Conservation (phyloP, 1,140 invertebrate genomes). For the Meloidogyne exigua region DNA sequence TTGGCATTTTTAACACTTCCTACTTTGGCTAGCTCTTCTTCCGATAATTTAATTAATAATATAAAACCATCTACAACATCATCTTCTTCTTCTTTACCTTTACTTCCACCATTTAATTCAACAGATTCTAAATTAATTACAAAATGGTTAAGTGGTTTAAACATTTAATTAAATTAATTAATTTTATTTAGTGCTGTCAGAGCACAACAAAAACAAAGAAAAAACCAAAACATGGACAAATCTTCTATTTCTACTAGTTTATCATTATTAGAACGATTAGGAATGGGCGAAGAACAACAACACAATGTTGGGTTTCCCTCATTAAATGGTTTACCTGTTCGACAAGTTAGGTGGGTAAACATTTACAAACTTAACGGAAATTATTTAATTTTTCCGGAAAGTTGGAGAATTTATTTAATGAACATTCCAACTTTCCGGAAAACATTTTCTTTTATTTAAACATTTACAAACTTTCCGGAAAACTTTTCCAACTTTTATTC, state of each 20-base stretch:
- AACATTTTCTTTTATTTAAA: not conserved
- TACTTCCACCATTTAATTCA: not conserved
- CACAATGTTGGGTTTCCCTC: not conserved
- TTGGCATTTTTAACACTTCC: not conserved
- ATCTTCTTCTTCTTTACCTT: not conserved
- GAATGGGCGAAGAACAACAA: not conserved
- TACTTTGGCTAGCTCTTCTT: not conserved
- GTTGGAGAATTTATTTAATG: not conserved
- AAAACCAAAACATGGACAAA: not conserved
- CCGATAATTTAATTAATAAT: constrained; percentile 3
- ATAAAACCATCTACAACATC: not conserved
- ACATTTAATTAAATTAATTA: not conserved
- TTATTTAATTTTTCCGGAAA: not conserved
- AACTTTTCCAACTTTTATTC: too few species aligned
- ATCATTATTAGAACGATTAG: constrained; percentile 11
- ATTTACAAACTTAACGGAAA: not conserved
- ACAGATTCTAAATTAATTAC: not conserved
- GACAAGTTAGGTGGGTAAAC: constrained; percentile 14
- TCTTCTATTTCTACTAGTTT: constrained; percentile 7
- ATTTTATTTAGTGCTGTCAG: constrained; percentile 3
- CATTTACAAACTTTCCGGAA: not conserved
- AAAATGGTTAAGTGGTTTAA: not conserved
- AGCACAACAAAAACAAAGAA: constrained; percentile 22
- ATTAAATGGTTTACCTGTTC: constrained; percentile 14
- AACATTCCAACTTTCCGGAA: not conserved